Evolutionary conservation across 2,888 invertebrate species (phyloP).

Genomic region (Apodemia zela): DNA sequence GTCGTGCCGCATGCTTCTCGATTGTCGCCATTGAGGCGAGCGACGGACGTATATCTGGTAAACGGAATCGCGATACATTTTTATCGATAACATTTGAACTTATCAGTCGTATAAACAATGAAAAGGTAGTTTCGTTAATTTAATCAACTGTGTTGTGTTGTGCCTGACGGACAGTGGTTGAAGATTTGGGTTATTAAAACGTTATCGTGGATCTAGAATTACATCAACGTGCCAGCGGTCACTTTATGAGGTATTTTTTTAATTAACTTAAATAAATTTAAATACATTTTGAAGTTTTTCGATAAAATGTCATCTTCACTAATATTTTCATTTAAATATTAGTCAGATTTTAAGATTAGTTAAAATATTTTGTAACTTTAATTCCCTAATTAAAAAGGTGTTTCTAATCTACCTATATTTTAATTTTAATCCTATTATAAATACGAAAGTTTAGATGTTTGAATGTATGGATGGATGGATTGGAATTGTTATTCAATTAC

Average conservation of each 20-base stretch:
- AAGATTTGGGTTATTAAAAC: conserved; percentile 58
- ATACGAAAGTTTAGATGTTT: too few relatives aligned
- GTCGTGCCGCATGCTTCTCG: conserved; percentile 74
- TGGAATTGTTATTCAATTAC: too few relatives aligned
- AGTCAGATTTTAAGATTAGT: neutral
- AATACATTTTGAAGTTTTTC: neutral
- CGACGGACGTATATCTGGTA: conserved; percentile 51
- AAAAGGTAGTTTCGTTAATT: conserved; percentile 41
- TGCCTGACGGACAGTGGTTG: conserved; percentile 50
- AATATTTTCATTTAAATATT: neutral
- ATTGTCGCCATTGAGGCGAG: conserved; percentile 77
- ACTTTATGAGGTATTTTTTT: conserved; percentile 84
- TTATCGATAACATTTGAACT: conserved; percentile 51
- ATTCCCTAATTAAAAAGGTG: too few relatives aligned
- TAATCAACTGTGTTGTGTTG: conserved; percentile 44
- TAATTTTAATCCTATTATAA: too few relatives aligned
- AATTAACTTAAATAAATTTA: neutral
- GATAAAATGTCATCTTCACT: neutral
- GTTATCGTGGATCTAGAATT: conserved; percentile 88
- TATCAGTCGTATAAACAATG: conserved; percentile 52
- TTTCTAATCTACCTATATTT: too few relatives aligned
- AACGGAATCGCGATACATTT: conserved; percentile 55
- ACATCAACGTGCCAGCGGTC: conserved; percentile 88
- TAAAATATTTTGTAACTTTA: too few relatives aligned
- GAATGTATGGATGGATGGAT: too few relatives aligned